These are phyloP conservation scores for Drosophila parabipectinata DNA, from an alignment of 1,140 invertebrate species.

Conservation along the genomic window DNA sequence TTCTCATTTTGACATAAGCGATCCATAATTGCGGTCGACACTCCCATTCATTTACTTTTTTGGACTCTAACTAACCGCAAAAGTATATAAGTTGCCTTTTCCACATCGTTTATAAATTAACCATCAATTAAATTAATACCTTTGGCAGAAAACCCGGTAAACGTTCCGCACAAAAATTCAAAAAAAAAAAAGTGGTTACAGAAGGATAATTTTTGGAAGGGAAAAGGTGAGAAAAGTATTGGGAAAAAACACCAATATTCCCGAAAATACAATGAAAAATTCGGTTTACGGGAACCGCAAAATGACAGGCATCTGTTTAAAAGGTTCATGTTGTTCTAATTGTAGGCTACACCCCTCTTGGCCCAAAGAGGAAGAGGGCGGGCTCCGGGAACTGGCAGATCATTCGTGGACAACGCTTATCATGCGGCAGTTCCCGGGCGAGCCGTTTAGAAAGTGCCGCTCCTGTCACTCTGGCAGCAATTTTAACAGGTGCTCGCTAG, in stretches of 20 bases:
- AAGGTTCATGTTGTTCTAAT: slow-evolving; percentile 49
- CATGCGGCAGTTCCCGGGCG: slow-evolving; percentile 52
- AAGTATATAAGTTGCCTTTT: slow-evolving; percentile 2
- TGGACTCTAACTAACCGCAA: slow-evolving; percentile 45
- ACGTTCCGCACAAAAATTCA: slow-evolving; percentile 30
- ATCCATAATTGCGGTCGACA: slow-evolving; percentile 61
- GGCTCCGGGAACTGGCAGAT: slow-evolving; percentile 21
- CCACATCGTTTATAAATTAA: slow-evolving; percentile 44
- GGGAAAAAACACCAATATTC: slow-evolving; percentile 22
- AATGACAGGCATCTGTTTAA: slow-evolving; percentile 74
- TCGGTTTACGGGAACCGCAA: slow-evolving; percentile 50
- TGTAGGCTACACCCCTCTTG: slow-evolving; percentile 18
- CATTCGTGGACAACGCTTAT: slow-evolving; percentile 58
- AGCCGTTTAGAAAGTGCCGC: slow-evolving; percentile 62
- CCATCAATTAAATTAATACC: slow-evolving; percentile 59
- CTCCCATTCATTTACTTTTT: slow-evolving; percentile 30
- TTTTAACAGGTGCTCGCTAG: slow-evolving; percentile 70
- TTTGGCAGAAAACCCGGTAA: slow-evolving; percentile 29
- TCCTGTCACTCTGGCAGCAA: slow-evolving; percentile 60
- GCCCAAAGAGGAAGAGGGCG: background rate
- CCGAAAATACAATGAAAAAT: slow-evolving; percentile 8
- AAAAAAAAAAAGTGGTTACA: slow-evolving; percentile 11
- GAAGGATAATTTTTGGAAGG: slow-evolving; percentile 18
- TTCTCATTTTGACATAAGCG: slow-evolving; percentile 47
- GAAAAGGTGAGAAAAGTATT: slow-evolving; percentile 78